Percentiles rank a stretch among this genome's conserved stretches.
phyloP scores from a whole-genome alignment of 1,140 invertebrate species.

The Drosophila parvula region DNA sequence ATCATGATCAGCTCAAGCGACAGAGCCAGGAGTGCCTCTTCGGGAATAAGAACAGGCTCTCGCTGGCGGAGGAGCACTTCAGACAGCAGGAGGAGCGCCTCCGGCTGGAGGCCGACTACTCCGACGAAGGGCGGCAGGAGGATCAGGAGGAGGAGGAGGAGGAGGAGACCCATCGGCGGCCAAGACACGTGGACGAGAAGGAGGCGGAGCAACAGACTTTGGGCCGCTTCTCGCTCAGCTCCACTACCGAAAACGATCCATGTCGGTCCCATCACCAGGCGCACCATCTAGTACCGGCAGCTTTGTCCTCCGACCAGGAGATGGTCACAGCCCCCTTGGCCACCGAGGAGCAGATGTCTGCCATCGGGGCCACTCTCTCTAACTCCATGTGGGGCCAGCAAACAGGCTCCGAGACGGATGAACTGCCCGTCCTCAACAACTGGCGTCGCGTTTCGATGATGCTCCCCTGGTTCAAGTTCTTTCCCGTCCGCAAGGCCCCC shows the following conservation, averaged over 20 bases:
- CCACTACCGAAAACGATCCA: background rate
- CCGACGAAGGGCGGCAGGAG: background rate
- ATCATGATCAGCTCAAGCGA: background rate
- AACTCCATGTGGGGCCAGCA: background rate
- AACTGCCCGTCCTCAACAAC: background rate
- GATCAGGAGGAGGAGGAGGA: background rate
- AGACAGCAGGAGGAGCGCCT: background rate
- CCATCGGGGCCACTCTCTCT: background rate
- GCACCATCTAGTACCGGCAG: no score
- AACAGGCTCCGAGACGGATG: background rate
- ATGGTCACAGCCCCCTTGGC: slow-evolving; percentile 34
- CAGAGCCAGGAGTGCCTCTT: background rate
- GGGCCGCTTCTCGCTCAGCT: slow-evolving; percentile 18
- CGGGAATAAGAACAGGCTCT: no score
- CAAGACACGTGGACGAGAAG: slow-evolving; percentile 9
- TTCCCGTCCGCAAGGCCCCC: no score
- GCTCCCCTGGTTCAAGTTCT: slow-evolving; percentile 16
- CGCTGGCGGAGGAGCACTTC: background rate
- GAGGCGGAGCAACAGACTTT: slow-evolving; percentile 10
- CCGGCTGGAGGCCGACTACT: background rate
- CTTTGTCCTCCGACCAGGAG: slow-evolving; percentile 18
- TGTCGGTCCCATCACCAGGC: no score
- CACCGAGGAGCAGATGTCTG: background rate
- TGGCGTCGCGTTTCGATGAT: slow-evolving; percentile 16
- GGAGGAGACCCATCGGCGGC: no score